Evolutionary conservation across 1,140 invertebrate genomes (phyloP).

Genomic region (Drosophila kurseongensis): DNA sequence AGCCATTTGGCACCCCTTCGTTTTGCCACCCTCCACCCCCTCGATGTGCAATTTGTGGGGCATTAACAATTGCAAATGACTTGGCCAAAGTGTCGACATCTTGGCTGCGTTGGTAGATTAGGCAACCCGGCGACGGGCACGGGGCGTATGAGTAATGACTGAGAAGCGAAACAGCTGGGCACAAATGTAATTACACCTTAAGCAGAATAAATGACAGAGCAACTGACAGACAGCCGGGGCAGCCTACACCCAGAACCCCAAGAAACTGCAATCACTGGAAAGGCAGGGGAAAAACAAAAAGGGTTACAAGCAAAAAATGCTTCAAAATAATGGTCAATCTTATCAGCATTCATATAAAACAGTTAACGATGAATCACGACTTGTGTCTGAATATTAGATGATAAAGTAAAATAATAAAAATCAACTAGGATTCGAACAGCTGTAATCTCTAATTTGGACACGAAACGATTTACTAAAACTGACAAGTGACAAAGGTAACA

Average conservation of each 20-base stretch:
- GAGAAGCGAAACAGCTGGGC: constrained; percentile 66
- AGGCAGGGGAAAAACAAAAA: neutral
- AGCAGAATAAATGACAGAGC: constrained; percentile 38
- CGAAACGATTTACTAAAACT: neutral
- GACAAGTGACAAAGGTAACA: neutral
- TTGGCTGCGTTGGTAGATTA: constrained; percentile 56
- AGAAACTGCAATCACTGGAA: constrained; percentile 7
- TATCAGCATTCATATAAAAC: neutral
- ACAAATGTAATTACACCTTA: constrained; percentile 67
- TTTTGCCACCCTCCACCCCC: neutral
- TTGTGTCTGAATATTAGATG: too few species aligned
- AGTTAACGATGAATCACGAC: too few species aligned
- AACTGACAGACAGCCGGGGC: constrained; percentile 18
- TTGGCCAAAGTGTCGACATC: constrained; percentile 67
- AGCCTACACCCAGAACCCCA: constrained; percentile 13
- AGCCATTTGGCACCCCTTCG: constrained; percentile 37
- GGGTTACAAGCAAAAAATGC: neutral
- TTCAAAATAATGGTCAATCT: neutral
- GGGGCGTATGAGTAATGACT: constrained; percentile 78
- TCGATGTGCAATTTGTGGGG: constrained; percentile 59
- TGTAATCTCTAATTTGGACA: too few species aligned
- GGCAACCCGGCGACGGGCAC: constrained; percentile 42
- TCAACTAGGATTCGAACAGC: too few species aligned
- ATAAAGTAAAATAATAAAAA: too few species aligned
- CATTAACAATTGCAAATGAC: constrained; percentile 75